Percentiles rank a stretch among this genome's conserved stretches.
Evolutionary conservation across 2,113 vertebrate genomes (phyloP).

Genomic region (Austrofundulus limnaeus): DNA sequence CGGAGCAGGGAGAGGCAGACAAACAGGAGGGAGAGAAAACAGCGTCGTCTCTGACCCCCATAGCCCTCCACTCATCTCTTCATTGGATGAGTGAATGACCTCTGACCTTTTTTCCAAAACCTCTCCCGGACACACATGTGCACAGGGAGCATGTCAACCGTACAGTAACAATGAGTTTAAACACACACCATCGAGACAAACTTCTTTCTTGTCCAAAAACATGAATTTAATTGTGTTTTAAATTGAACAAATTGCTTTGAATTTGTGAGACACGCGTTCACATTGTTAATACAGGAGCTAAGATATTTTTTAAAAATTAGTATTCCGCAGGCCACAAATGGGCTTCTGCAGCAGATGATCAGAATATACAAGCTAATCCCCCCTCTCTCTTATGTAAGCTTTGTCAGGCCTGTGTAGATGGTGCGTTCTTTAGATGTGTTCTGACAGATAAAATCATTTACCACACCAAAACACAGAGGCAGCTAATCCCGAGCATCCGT

Average conservation of each 20-base stretch:
- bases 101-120: constrained; percentile 65
- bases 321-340: constrained; percentile 59
- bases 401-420: constrained; percentile 42
- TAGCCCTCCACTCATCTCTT: constrained; percentile 72
- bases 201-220: constrained; percentile 7
- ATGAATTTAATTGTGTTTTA: constrained; percentile 3
- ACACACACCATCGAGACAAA: constrained; percentile 11
- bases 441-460: constrained; percentile 69
- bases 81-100: constrained; percentile 71
- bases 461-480: constrained; percentile 57
- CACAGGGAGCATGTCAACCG: constrained; percentile 60
- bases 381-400: constrained; percentile 61
- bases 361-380: constrained; percentile 56
- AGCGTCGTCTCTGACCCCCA: constrained; percentile 67
- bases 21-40: constrained; percentile 56
- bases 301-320: constrained; percentile 62
- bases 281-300: constrained; percentile 28
- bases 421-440: constrained; percentile 67
- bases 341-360: constrained; percentile 47
- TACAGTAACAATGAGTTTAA: constrained; percentile 54
- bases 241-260: background rate
- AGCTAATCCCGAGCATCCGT: constrained; percentile 58
- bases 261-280: constrained; percentile 31
- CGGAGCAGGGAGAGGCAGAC: constrained; percentile 48
- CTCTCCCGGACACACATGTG: constrained; percentile 54